Percentiles rank a stretch among this genome's conserved stretches.
These are phyloP conservation scores for Cossypha polioptera DNA, from an alignment of 2,797 vertebrate species.

Conservation along the genomic window DNA sequence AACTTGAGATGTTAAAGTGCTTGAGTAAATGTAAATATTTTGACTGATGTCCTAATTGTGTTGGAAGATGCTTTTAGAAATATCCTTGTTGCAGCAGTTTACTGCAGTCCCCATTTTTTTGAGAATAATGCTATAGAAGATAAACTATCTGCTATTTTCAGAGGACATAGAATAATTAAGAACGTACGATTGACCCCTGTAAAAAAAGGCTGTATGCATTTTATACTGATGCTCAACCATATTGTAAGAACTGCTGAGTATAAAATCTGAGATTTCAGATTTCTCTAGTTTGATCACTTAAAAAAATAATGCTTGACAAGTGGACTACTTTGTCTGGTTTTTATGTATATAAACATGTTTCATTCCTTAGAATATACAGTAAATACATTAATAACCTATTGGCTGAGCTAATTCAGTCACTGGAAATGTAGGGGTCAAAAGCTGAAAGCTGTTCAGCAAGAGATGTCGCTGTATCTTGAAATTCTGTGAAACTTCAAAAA, in stretches of 20 bases:
- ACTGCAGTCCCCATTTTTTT: conserved; percentile 20
- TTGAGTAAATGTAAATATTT: conserved; percentile 81
- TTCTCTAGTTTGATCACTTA: not conserved
- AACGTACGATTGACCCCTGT: conserved; percentile 12
- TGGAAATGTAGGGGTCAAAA: not conserved
- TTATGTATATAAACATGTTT: not conserved
- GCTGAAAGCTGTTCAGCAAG: not conserved
- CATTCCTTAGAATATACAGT: not conserved
- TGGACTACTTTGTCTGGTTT: not conserved
- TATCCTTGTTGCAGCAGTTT: conserved; percentile 63
- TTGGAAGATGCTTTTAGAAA: conserved; percentile 71
- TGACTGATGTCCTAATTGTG: conserved; percentile 72
- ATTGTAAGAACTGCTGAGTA: not conserved
- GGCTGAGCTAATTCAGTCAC: not conserved
- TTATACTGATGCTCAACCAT: not conserved
- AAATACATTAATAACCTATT: not conserved
- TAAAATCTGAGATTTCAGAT: not conserved
- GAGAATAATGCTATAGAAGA: conserved; percentile 27
- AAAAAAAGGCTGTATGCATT: not conserved
- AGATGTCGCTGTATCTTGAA: not conserved
- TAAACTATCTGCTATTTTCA: conserved; percentile 50
- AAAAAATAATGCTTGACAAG: not conserved
- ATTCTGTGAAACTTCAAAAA: not conserved
- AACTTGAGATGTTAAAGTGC: conserved; percentile 79
- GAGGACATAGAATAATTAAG: conserved; percentile 59